These are phyloP conservation scores for Chlorospingus semifuscus DNA, from an alignment of 2,797 vertebrate species.

Conservation along the genomic window DNA sequence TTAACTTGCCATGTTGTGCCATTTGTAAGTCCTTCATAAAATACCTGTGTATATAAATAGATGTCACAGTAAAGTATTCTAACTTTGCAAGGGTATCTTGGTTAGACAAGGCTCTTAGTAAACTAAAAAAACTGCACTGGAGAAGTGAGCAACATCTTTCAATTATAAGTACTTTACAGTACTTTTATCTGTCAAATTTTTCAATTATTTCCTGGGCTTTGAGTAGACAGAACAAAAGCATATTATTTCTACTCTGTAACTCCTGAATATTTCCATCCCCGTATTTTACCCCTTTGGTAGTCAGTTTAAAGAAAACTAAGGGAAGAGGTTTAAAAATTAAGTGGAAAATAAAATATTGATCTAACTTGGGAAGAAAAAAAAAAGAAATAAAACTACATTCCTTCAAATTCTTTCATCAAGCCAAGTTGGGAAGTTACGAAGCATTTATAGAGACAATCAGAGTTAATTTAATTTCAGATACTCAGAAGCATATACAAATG, in stretches of 20 bases:
- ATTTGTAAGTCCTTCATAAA: background rate
- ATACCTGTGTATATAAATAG: background rate
- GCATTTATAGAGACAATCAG: background rate
- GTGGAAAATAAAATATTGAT: background rate
- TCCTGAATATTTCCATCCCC: background rate
- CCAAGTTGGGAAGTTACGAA: background rate
- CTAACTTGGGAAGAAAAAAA: background rate
- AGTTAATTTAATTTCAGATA: background rate
- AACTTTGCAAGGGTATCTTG: background rate
- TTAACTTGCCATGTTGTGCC: background rate
- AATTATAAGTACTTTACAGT: background rate
- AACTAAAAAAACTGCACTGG: background rate
- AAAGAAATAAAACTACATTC: background rate
- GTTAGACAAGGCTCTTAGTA: background rate
- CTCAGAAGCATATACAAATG: background rate
- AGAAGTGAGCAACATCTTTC: background rate
- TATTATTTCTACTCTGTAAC: background rate
- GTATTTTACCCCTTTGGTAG: background rate
- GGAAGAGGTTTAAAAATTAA: background rate
- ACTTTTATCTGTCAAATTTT: background rate
- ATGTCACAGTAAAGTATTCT: background rate
- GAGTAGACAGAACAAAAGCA: background rate
- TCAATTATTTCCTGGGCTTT: background rate
- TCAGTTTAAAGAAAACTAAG: background rate
- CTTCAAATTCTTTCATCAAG: background rate